These are phyloP conservation scores for Cariama cristata DNA, from an alignment of 2,113 vertebrate genomes.

Conservation along the genomic window DNA sequence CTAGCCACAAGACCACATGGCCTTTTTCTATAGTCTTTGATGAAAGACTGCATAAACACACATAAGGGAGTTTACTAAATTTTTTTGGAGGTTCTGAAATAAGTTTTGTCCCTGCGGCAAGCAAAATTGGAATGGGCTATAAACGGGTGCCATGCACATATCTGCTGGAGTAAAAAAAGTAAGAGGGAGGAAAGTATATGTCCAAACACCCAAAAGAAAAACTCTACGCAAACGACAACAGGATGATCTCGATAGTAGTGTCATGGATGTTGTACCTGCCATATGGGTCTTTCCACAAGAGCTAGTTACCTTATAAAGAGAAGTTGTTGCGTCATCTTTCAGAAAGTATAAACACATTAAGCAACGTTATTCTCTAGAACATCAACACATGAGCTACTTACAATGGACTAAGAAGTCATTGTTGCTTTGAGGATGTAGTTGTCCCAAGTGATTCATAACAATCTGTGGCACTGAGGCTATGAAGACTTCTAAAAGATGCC, in stretches of 20 bases:
- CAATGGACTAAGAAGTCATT: slow-evolving; percentile 70
- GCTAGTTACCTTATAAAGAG: slow-evolving; percentile 44
- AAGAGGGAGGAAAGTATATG: not conserved
- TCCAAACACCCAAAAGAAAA: not conserved
- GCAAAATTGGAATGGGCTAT: not conserved
- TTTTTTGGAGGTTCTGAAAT: slow-evolving; percentile 51
- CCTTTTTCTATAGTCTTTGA: slow-evolving; percentile 66
- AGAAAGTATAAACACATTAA: slow-evolving; percentile 64
- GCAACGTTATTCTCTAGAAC: slow-evolving; percentile 70
- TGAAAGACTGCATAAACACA: slow-evolving; percentile 65
- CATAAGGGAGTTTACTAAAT: slow-evolving; percentile 23
- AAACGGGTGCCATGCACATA: not conserved
- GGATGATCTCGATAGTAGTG: not conserved
- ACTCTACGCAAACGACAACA: not conserved
- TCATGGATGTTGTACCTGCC: not conserved
- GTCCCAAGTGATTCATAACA: slow-evolving; percentile 72
- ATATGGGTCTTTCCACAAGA: slow-evolving; percentile 35
- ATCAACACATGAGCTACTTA: slow-evolving; percentile 71
- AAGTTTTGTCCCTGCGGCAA: slow-evolving; percentile 6
- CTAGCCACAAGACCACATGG: slow-evolving; percentile 66
- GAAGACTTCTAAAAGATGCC: slow-evolving; percentile 68
- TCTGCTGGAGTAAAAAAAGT: not conserved
- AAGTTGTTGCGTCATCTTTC: slow-evolving; percentile 18
- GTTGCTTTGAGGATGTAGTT: slow-evolving; percentile 71
- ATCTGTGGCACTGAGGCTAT: slow-evolving; percentile 51